Conservation (phyloP, 23 tunicate species). For the Oikopleura dioica region DNA sequence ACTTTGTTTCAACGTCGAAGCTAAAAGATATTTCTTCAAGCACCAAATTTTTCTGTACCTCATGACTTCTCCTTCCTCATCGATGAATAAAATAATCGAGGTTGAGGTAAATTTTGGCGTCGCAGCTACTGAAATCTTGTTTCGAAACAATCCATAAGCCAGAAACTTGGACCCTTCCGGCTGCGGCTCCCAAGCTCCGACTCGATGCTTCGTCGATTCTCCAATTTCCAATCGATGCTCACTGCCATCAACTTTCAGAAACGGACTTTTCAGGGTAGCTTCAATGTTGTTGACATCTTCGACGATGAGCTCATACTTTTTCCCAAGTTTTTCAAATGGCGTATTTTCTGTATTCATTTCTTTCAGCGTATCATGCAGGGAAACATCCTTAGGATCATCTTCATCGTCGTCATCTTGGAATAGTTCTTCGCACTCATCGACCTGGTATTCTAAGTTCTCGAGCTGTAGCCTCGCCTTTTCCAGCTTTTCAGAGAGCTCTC, state of each 20-base stretch:
- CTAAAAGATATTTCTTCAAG: too few relatives aligned
- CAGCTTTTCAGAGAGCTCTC: too few relatives aligned
- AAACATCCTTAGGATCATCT: too few relatives aligned
- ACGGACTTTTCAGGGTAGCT: not conserved
- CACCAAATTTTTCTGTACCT: not conserved
- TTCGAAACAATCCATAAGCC: constrained; percentile 4
- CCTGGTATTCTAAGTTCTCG: not conserved
- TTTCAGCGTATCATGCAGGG: too few relatives aligned
- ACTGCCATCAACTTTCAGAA: constrained; percentile 1
- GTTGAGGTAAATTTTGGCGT: not conserved
- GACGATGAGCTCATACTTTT: too few relatives aligned
- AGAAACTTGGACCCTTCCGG: not conserved
- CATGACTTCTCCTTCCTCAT: not conserved
- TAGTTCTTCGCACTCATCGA: not conserved
- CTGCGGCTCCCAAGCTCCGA: constrained; percentile 1
- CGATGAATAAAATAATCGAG: not conserved
- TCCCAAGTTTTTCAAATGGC: too few relatives aligned
- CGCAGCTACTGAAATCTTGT: not conserved
- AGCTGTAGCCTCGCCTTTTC: not conserved
- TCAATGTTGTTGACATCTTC: not conserved
- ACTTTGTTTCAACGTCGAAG: not conserved
- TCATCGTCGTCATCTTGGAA: too few relatives aligned
- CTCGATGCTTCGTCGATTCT: constrained; percentile 6
- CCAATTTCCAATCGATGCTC: constrained; percentile 9
- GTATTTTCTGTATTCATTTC: too few relatives aligned